Evolutionary conservation across 1,140 invertebrate species (phyloP), one percentile per base, ranked within the genome.

Genomic region (Pinna nobilis): DNA sequence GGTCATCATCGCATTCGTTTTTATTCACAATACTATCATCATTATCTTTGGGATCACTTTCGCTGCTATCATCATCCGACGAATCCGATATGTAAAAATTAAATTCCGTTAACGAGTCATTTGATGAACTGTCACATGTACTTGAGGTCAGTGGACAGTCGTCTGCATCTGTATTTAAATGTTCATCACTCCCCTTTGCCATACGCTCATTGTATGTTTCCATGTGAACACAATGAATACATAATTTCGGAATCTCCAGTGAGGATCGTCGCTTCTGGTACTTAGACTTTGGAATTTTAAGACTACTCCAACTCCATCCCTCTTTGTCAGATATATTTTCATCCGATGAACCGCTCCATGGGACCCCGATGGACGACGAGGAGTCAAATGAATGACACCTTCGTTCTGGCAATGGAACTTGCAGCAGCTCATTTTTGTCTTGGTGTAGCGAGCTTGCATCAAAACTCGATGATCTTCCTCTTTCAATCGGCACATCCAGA

Each of bases 201-300:
- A 33, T 35, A 35, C 28, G 28, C 63, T 76, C 84, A 77, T 37
- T 90, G 87, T 37, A 83, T 76, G 67, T 91, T 90, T 72, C 91
- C 90, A 85, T 51, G 68, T 87, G 82, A 20, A 85, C 68, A 70
- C 84, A 84, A 71, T 86, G 84, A 28, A 86, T 80, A 64, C 85
- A 87, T 9, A 87, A 64, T 57, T 83, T 85, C 11, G 86, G 86
- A 66, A 86, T 85, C 39, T 86, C 86, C 50, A 83, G 68, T 1
- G 86, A 87, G 1, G 79, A 63, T 35, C 84, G 39, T 23, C 82
- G 74, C 20, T 73, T 50, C 55, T 75, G 76, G n/a, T n/a, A n/a
- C 50, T 82, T 82, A 9, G 81, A 53, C 39, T 41, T 69, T 25
- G 50, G 81, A 33, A 83, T 59, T 32, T 76, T 76, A 25, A 80